A percentile compares a stretch with the other conserved stretches of the same genome.
phyloP scores from a whole-genome alignment of 2,888 invertebrate species.

The Drosophila picticornis region DNA sequence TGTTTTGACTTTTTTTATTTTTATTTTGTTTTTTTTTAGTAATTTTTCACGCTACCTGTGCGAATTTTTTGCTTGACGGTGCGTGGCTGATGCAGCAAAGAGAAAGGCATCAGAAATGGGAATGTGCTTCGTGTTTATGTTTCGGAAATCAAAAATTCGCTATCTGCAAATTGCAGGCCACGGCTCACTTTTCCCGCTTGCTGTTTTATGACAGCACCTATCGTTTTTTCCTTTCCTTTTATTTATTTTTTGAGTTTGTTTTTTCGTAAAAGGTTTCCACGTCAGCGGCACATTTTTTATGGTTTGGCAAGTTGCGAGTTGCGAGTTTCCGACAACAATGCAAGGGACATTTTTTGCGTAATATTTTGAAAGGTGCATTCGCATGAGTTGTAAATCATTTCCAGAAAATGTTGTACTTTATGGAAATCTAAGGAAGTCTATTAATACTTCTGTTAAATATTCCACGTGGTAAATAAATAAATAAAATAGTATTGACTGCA shows the following conservation, averaged over 20 bases:
- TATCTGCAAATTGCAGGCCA: slow-evolving; percentile 77
- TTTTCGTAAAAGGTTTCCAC: slow-evolving; percentile 62
- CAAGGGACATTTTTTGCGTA: slow-evolving; percentile 65
- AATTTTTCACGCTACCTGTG: slow-evolving; percentile 83
- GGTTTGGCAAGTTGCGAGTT: slow-evolving; percentile 71
- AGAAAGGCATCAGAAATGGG: slow-evolving; percentile 21
- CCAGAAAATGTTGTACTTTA: not conserved
- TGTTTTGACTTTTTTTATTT: slow-evolving; percentile 15
- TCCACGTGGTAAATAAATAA: too few relatives aligned
- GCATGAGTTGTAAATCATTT: slow-evolving; percentile 69
- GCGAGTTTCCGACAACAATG: slow-evolving; percentile 50
- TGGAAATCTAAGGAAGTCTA: not conserved
- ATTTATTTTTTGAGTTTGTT: slow-evolving; percentile 20
- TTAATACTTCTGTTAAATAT: not conserved
- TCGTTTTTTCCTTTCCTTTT: slow-evolving; percentile 27
- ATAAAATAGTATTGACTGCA: not conserved
- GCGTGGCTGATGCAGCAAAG: slow-evolving; percentile 47
- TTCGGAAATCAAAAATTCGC: slow-evolving; percentile 79
- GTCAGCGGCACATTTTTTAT: slow-evolving; percentile 73
- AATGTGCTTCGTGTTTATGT: slow-evolving; percentile 72
- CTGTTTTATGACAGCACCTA: slow-evolving; percentile 72
- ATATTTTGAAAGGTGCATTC: slow-evolving; percentile 82
- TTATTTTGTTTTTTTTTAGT: slow-evolving; percentile 47
- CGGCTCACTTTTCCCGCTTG: slow-evolving; percentile 64
- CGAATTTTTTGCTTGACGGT: slow-evolving; percentile 75